Percentiles rank a stretch among this genome's conserved stretches.
phyloP scores from a whole-genome alignment of 2,797 vertebrate genomes.

The Anguilla pacifica region DNA sequence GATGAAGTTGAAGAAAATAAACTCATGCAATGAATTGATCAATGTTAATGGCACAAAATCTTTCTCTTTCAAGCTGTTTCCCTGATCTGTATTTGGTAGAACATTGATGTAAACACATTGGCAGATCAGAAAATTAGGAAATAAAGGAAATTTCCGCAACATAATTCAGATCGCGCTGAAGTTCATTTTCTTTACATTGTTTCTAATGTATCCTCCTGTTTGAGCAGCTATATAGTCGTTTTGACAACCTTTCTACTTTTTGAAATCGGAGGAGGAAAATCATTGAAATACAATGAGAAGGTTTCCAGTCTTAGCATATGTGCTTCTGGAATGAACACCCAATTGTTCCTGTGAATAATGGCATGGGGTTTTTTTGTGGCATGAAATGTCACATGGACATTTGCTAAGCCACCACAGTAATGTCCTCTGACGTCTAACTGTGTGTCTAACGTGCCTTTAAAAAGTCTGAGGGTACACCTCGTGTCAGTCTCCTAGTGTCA shows the following conservation, averaged over 20 bases:
- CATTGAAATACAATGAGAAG: not conserved
- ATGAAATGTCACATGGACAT: conserved; percentile 26
- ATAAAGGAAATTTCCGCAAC: not conserved
- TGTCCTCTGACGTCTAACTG: conserved; percentile 14
- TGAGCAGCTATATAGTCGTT: not conserved
- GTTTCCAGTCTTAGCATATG: conserved; percentile 3
- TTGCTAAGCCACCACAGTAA: conserved; percentile 24
- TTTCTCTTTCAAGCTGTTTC: not conserved
- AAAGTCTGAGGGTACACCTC: not conserved
- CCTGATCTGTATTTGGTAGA: not conserved
- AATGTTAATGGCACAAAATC: not conserved
- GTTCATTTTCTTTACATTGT: not conserved
- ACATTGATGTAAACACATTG: not conserved
- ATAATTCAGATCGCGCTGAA: conserved; percentile 1
- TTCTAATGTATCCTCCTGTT: not conserved
- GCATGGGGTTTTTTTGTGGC: conserved; percentile 23
- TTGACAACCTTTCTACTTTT: not conserved
- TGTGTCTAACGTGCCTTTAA: conserved; percentile 6
- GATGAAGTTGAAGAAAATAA: not conserved
- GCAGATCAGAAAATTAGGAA: not conserved
- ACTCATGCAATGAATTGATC: not conserved
- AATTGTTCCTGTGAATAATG: conserved; percentile 22
- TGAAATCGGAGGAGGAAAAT: not conserved
- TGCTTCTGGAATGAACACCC: conserved; percentile 30
- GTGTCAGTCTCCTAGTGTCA: not conserved